phyloP scores from a whole-genome alignment of 2,888 invertebrate genomes.

The Euproctis similis region DNA sequence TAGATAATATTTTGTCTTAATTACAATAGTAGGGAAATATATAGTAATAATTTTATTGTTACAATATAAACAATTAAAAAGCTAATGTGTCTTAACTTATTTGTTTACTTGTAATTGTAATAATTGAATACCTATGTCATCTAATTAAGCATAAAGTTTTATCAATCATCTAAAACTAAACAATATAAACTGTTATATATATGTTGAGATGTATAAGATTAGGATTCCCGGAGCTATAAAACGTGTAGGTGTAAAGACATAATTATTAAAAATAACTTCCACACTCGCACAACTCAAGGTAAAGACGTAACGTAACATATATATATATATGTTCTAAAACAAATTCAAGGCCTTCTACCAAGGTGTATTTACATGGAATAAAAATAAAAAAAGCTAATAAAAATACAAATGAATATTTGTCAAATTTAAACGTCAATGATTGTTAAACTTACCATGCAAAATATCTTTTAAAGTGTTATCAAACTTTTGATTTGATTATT shows the following conservation, averaged over 20 bases:
- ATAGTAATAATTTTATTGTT: no score
- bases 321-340: slow-evolving; percentile 63
- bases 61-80: no score
- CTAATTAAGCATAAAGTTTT: no score
- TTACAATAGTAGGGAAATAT: no score
- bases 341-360: slow-evolving; percentile 54
- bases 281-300: slow-evolving; percentile 63
- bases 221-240: slow-evolving; percentile 26
- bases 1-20: no score
- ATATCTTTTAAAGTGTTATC: slow-evolving; percentile 9
- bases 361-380: slow-evolving; percentile 11
- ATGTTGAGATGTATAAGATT: neutral
- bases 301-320: slow-evolving; percentile 60
- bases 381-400: slow-evolving; percentile 11
- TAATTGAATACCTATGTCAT: no score
- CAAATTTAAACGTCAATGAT: slow-evolving; percentile 8
- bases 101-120: no score
- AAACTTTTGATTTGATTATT: no score
- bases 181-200: no score
- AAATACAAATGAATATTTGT: slow-evolving; percentile 5
- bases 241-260: slow-evolving; percentile 34
- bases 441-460: slow-evolving; percentile 16
- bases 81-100: no score
- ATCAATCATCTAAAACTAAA: no score
- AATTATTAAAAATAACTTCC: slow-evolving; percentile 61